phyloP scores from a whole-genome alignment of 2,888 invertebrate species.

The Polymixis lichenea region DNA sequence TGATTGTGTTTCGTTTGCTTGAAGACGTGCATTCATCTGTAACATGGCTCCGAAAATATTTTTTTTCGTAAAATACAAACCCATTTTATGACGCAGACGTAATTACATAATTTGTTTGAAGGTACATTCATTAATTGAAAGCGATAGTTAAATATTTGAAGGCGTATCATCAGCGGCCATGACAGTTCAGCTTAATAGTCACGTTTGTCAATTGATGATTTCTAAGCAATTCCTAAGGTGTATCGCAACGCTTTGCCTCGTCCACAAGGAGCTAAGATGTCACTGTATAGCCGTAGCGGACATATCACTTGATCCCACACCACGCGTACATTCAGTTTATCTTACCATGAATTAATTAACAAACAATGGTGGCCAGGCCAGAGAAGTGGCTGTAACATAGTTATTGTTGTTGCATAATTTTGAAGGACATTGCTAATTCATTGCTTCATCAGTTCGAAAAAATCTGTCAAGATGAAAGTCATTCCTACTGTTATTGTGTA shows the following conservation, averaged over 20 bases:
- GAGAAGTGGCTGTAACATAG: background rate
- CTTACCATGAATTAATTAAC: background rate
- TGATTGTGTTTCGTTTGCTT: conserved; percentile 64
- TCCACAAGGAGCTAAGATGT: background rate
- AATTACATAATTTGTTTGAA: background rate
- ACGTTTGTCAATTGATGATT: background rate
- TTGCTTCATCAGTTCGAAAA: no score
- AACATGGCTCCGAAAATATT: conserved; percentile 17
- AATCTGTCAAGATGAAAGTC: no score
- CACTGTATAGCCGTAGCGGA: background rate
- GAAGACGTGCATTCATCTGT: conserved; percentile 51
- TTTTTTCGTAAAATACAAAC: conserved; percentile 14
- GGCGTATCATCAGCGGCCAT: background rate
- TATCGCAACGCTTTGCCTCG: background rate
- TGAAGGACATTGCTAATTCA: no score
- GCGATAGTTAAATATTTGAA: background rate
- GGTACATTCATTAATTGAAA: background rate
- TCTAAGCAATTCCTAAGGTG: background rate
- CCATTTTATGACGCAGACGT: background rate
- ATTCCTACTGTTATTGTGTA: no score
- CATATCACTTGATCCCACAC: conserved; percentile 2
- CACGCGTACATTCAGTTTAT: background rate
- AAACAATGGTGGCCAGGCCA: background rate
- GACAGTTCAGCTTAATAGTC: conserved; percentile 2
- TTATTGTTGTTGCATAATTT: background rate